Percentiles rank a stretch among this genome's conserved stretches.
These are phyloP conservation scores for Caenorhabditis wallacei DNA, from an alignment of 2,888 invertebrate genomes.

Conservation along the genomic window DNA sequence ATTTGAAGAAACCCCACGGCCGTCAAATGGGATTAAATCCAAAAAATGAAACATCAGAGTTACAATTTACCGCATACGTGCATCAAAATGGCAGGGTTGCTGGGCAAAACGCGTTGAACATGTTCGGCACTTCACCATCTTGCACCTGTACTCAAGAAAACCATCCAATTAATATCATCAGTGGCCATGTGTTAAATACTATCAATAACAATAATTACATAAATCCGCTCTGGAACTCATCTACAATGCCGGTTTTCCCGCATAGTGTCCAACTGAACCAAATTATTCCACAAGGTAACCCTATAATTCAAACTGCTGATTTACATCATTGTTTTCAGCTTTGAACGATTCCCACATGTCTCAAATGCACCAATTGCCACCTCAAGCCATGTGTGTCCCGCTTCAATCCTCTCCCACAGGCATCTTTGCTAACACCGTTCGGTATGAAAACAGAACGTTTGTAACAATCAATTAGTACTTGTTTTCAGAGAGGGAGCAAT, in stretches of 20 bases:
- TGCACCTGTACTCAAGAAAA: constrained; percentile 42
- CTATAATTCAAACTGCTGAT: too few species aligned
- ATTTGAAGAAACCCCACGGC: constrained; percentile 25
- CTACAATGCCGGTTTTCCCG: background rate
- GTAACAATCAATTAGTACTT: too few species aligned
- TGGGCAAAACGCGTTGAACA: constrained; percentile 37
- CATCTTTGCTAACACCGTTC: background rate
- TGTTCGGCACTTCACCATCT: constrained; percentile 56
- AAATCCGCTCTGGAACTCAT: constrained; percentile 21
- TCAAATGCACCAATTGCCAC: constrained; percentile 38
- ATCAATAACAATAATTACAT: constrained; percentile 35
- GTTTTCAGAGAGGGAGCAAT: constrained; percentile 19
- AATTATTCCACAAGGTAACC: constrained; percentile 1
- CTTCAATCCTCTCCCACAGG: constrained; percentile 29
- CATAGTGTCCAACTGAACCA: constrained; percentile 16
- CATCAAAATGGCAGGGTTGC: constrained; percentile 78
- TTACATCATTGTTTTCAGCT: too few species aligned
- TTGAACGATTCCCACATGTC: constrained; percentile 8
- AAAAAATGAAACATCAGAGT: constrained; percentile 55
- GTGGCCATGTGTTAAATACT: constrained; percentile 1
- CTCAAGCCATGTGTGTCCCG: constrained; percentile 1
- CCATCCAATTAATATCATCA: constrained; percentile 7
- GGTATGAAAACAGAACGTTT: background rate
- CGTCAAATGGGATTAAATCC: constrained; percentile 30
- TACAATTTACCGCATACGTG: constrained; percentile 59